A percentile compares a stretch with the other conserved stretches of the same genome.
phyloP scores from a whole-genome alignment of 2,797 vertebrate genomes.

The Esox lucius region DNA sequence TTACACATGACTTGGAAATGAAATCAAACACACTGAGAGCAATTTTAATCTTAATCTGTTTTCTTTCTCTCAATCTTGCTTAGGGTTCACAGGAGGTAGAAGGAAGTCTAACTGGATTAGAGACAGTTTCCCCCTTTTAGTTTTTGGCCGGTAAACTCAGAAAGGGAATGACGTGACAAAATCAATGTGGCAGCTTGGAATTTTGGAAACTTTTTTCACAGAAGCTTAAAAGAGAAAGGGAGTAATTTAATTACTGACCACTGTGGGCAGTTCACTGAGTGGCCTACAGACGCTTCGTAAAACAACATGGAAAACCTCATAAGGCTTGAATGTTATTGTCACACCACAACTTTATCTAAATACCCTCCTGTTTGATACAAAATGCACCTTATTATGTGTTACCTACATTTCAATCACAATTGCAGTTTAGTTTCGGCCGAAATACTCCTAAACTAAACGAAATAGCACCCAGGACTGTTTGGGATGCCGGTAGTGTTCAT shows the following conservation, averaged over 20 bases:
- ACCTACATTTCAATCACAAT: not conserved
- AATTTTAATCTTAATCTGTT: constrained; percentile 65
- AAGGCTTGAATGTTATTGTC: not conserved
- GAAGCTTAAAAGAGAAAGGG: constrained; percentile 51
- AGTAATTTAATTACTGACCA: constrained; percentile 29
- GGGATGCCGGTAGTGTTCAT: too few relatives aligned
- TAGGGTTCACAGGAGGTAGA: constrained; percentile 66
- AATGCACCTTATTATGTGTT: not conserved
- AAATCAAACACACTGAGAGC: constrained; percentile 61
- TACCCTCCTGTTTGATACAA: not conserved
- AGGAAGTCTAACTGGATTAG: constrained; percentile 81
- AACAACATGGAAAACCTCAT: not conserved
- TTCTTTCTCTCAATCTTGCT: constrained; percentile 48
- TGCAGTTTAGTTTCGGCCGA: too few relatives aligned
- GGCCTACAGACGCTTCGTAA: not conserved
- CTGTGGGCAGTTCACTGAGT: constrained; percentile 18
- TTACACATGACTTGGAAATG: not conserved
- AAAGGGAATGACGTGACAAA: constrained; percentile 81
- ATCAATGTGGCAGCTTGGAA: constrained; percentile 84
- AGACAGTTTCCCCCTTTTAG: constrained; percentile 72
- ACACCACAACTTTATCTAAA: not conserved
- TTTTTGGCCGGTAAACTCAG: constrained; percentile 83
- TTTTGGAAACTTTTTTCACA: constrained; percentile 70
- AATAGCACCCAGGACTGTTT: too few relatives aligned
- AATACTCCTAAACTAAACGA: too few relatives aligned